Base-by-base conservation (phyloP, 92 coral and sea anemone genomes). In the Phenganax marumi region DNA sequence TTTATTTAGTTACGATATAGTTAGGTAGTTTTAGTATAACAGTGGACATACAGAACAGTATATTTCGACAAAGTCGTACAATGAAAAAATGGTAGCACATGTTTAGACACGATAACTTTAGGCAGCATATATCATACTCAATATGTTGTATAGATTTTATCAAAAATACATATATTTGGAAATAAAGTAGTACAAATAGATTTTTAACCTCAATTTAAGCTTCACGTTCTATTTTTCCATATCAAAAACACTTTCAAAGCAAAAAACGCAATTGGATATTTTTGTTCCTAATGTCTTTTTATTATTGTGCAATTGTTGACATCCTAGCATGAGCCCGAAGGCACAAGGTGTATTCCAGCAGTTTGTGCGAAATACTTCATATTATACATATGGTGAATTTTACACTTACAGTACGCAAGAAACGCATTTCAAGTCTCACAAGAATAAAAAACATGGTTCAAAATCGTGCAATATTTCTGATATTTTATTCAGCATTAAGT, bases 171-270 rank as follows among this genome's bases (percentile, higher is more conserved):
- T 12, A 3, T 12, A 33, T 66, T 25, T 33, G 12, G 17, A 49
- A 12, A 33, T 66, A 66, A 25, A 12, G 14, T 22, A 10, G 72
- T 6, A 72, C 56, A n/a, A 74, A n/a, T 17, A 17, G 19, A n/a
- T 1, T 54, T 16, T 43, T 23, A n/a, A 58, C 49, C 81, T 56
- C 57, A 76, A 52, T 52, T 21, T 58, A 54, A 21, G n/a, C 47
- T 26, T 76, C 43, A 10, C 25, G 19, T 25, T 39, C 26, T 76
- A 76, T 13, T 55, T 57, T 25, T 25, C 16, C 68, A 76, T 56
- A 25, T 52, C 81, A 76, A 76, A 54, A 76, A 39, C 49, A 16
- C 39, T 57, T 55, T 55, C 49, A 39, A 76, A 76, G 69, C 24
- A 54, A 76, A 47, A 76, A 76, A 57, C 54, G 81, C 68, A 76